A percentile compares a stretch with the other conserved stretches of the same genome.
These are phyloP conservation scores for Trinorchestia longiramus DNA, from an alignment of 1,140 invertebrate genomes.

Conservation along the genomic window DNA sequence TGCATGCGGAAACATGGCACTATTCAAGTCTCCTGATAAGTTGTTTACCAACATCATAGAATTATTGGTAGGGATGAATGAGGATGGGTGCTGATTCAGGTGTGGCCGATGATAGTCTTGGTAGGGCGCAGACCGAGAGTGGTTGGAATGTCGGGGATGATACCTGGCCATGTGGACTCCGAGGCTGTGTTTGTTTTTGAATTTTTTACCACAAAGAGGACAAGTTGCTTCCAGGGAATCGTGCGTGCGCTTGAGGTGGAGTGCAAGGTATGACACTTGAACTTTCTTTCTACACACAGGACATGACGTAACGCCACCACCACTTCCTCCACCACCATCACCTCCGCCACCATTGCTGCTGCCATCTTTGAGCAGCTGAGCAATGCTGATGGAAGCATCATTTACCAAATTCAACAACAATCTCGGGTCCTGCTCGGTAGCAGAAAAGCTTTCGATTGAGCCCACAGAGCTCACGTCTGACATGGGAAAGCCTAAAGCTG, in stretches of 20 bases:
- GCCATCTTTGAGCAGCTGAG: constrained; percentile 32
- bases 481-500: constrained; percentile 42
- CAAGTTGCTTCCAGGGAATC: constrained; percentile 65
- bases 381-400: constrained; percentile 26
- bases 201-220: constrained; percentile 65
- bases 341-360: constrained; percentile 57
- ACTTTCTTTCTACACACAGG: constrained; percentile 66
- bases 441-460: constrained; percentile 3
- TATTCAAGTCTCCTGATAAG: constrained; percentile 9
- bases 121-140: constrained; percentile 37
- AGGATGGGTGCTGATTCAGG: background rate
- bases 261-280: constrained; percentile 64
- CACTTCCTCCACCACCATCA: constrained; percentile 5
- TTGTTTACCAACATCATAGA: constrained; percentile 33
- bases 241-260: constrained; percentile 65
- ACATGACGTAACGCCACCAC: constrained; percentile 61
- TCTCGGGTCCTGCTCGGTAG: constrained; percentile 38
- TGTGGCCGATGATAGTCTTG: constrained; percentile 25
- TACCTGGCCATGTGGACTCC: constrained; percentile 66
- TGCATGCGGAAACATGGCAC: background rate
- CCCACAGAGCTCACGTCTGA: constrained; percentile 19
- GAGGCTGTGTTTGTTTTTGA: constrained; percentile 66
- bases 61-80: constrained; percentile 9
- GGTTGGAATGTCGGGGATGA: constrained; percentile 61
- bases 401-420: constrained; percentile 27